Percentiles rank a stretch among this genome's conserved stretches.
Conservation (phyloP, 2,797 vertebrate genomes). For the Chelidonichthys spinosus region DNA sequence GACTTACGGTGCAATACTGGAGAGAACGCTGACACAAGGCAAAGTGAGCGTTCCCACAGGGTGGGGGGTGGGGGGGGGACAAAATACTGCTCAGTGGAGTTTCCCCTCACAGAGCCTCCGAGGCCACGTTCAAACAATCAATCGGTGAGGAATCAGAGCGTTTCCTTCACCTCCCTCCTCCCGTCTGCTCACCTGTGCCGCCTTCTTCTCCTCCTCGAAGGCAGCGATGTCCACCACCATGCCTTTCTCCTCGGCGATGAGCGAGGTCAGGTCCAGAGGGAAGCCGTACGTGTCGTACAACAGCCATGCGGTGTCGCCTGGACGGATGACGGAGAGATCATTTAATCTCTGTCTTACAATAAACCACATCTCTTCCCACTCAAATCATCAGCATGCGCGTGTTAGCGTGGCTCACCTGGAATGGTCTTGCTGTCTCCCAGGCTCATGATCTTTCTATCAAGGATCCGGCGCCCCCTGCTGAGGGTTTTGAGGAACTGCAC, state of each 20-base stretch:
- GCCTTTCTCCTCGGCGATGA: slow-evolving; percentile 98
- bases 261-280: slow-evolving; percentile 94
- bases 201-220: slow-evolving; percentile 96
- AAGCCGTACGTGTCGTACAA: slow-evolving; percentile 98
- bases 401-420: slow-evolving; percentile 85
- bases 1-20: slow-evolving; percentile 46
- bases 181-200: slow-evolving; percentile 88
- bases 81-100: slow-evolving; percentile 17
- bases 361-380: neutral
- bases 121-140: slow-evolving; percentile 2
- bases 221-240: slow-evolving; percentile 89
- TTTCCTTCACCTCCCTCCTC: neutral
- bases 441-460: slow-evolving; percentile 96
- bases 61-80: slow-evolving; percentile 12
- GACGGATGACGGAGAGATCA: neutral
- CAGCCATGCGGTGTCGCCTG: slow-evolving; percentile 98
- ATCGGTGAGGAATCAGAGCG: neutral
- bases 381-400: neutral
- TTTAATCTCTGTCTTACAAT: neutral
- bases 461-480: slow-evolving; percentile 94
- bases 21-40: slow-evolving; percentile 47
- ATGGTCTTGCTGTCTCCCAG: slow-evolving; percentile 90
- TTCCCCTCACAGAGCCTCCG: slow-evolving; percentile 9
- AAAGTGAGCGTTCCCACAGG: slow-evolving; percentile 10
- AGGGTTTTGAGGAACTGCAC: slow-evolving; percentile 97